Evolutionary conservation across 2,797 vertebrate species (phyloP), one percentile per base, ranked within the genome.

Genomic region (Catostomus latipinnis): DNA sequence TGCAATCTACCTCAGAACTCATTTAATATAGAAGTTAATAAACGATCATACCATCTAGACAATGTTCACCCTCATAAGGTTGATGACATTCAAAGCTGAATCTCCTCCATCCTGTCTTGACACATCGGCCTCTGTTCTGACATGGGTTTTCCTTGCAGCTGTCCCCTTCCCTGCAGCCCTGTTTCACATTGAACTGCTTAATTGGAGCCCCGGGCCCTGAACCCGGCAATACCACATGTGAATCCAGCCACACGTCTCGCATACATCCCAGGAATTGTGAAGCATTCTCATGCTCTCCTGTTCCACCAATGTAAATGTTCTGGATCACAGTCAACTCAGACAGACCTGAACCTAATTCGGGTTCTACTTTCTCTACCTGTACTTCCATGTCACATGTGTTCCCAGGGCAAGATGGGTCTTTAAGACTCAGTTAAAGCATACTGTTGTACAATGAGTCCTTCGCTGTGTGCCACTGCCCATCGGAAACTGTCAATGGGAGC

Each of bases 251-350:
- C 83, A 98, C 89, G 77, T 99, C 96, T 87, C 93, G 93, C 83
- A 98, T 93, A 87, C 97, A 99, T 88, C 97, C 97, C 79, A 96
- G 87, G 89, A 98, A 96, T 57, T 90, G 88, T 80, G 93, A 86
- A 1, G 88, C 83, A 80, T 78, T 34, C 85, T 83, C 45, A 52
- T 81, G 80, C 75, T 74, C 87, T 74, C 68, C 80, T 72, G 71
- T 86, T 84, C 67, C 86, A 22, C 96, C 97, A 49, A 98, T 86
- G 88, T 95, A 93, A 0, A 93, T 90, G 84, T 88, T 93, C 69
- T 93, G 93, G 0, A 88, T 86, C 52, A 88, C 82, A 43, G 69
- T 87, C 0, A 85, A 82, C 9, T 78, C 82, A 6, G 88, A 91
- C 75, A 94, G 88, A 18, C 74, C 71, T 0, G 86, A 84, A 4